Conservation (phyloP, 2,888 invertebrate genomes). For the Leptinotarsa haldemani region DNA sequence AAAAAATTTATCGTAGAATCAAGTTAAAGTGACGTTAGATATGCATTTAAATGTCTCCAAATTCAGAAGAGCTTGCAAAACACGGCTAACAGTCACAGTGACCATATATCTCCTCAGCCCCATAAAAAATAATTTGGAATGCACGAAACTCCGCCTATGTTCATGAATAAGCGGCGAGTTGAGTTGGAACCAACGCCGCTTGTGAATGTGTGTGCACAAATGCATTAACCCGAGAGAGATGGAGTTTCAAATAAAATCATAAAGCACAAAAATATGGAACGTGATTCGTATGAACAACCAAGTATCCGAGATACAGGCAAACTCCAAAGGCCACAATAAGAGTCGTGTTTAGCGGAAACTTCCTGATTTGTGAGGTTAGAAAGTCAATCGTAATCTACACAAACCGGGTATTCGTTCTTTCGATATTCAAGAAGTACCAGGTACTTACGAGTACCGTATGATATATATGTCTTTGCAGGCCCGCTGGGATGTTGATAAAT, state of each 20-base stretch:
- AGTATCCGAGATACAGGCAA: slow-evolving; percentile 23
- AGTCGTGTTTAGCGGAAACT: slow-evolving; percentile 27
- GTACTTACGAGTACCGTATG: neutral
- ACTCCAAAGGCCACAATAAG: slow-evolving; percentile 22
- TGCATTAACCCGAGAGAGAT: slow-evolving; percentile 20
- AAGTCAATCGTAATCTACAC: slow-evolving; percentile 8
- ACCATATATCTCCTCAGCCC: neutral
- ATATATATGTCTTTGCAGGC: slow-evolving; percentile 1
- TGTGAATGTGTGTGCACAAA: slow-evolving; percentile 25
- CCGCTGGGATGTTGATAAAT: neutral
- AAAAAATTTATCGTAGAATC: too few relatives aligned
- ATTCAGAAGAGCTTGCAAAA: neutral
- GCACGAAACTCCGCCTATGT: neutral
- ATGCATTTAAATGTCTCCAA: neutral
- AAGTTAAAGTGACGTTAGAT: neutral
- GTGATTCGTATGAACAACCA: slow-evolving; percentile 29
- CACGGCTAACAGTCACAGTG: neutral
- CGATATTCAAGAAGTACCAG: neutral
- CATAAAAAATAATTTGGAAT: neutral
- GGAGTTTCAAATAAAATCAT: slow-evolving; percentile 32
- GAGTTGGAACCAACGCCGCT: slow-evolving; percentile 22
- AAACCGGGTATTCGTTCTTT: neutral
- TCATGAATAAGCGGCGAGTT: slow-evolving; percentile 10
- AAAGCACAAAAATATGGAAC: slow-evolving; percentile 31
- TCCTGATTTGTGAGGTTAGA: slow-evolving; percentile 22